Base-by-base conservation (phyloP, 2,797 vertebrate species). In the Ctenopoma kingsleyae region DNA sequence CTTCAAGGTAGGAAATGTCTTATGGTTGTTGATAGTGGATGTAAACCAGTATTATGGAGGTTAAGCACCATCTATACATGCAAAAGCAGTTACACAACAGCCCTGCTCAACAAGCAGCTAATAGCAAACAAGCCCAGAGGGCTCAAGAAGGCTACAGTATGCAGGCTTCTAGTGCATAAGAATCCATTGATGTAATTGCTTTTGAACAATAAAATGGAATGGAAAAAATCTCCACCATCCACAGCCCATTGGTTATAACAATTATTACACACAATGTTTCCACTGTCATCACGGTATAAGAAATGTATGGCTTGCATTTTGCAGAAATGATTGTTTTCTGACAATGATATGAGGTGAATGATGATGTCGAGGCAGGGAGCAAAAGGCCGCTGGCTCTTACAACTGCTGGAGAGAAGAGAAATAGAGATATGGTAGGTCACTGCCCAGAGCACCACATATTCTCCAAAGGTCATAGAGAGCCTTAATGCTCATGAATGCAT, bases 11-110 rank as follows among this genome's bases (percentile, higher is more conserved):
- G 51, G 65, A 51, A 70, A 67, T 22, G 32, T 41, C 27, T 55
- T 36, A 22, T 49, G 13, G 27, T 61, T 82, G 67, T 63, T 67
- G 41, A 55, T 27, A 20, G 52, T 44, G 51, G 51, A 69, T 59
- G 36, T 67, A 69, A 80, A 68, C 67, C 35, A 62, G 48, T 64
- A 76, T 64, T 23, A 58, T 5, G 48, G 40, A 66, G 49, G 61
- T 48, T 61, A 66, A 71, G 52, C 43, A 66, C 30, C 48, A 41
- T 66, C n/a, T 43, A 55, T 16, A 60, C 56, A 58, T 23, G 41
- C 8, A 38, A 46, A n/a, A 35, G 56, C 8, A 22, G 20, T 23
- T 43, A 30, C n/a, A 68, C 19, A 54, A 53, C 23, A 68, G n/a
- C 52, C 22, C 60, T 8, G 8, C 30, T 60, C 8, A 1, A 57